Evolutionary conservation across 2,888 invertebrate genomes (phyloP), one percentile per base, ranked within the genome.

Genomic region (Patella pellucida): DNA sequence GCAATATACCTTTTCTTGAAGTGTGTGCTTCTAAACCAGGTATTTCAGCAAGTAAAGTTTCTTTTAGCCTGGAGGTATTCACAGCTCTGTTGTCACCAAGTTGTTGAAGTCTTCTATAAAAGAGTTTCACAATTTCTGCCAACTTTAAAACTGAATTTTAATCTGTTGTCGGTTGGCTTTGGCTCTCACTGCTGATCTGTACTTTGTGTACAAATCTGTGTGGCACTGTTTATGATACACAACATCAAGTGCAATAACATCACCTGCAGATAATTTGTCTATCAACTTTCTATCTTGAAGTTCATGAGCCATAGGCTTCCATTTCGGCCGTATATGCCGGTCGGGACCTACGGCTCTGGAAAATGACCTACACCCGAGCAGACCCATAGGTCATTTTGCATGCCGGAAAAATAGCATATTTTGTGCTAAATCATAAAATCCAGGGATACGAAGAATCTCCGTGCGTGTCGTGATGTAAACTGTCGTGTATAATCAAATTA

Each of bases 241-340:
- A 15, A 75, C 78, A 50, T 80, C 77, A 52, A 72, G 77, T 16
- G 80, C 76, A 54, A 80, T 73, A 16, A 80, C 52, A 62, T 79
- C 78, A 12, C 78, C 78, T 54, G 73, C 71, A 72, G 73, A 79
- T n/a, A 77, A 71, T 71, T 79, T 79, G 15, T 73, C 77, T 15
- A 79, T 67, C 27, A 80, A 68, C 62, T 2, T 50, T 23, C 62
- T 71, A 23, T 74, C 74, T 62, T 76, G 76, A 50, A 74, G 41
- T 54, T 71, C 51, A 11, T 67, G 7, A n/a, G 78, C 74, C 41
- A 41, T 41, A n/a, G n/a, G n/a, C n/a, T n/a, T n/a, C n/a, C n/a
- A n/a, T n/a, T n/a, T n/a, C n/a, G n/a, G n/a, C n/a, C n/a, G n/a
- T n/a, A n/a, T n/a, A n/a, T n/a, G n/a, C n/a, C n/a, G n/a, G n/a